Evolutionary conservation across 2,888 invertebrate genomes (phyloP).

Genomic region (Temnothorax rugatulus): DNA sequence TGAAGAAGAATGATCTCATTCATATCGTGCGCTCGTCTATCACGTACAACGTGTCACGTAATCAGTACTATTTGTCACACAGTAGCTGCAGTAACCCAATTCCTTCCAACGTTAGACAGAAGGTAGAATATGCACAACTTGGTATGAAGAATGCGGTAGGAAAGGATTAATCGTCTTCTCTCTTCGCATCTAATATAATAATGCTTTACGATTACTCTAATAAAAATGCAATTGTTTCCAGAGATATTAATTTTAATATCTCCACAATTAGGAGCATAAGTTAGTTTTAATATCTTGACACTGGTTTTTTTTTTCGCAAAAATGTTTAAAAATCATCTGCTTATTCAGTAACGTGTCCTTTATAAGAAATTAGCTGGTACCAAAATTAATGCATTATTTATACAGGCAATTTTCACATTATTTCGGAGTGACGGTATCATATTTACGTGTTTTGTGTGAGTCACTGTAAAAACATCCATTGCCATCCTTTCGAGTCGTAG

Average conservation of each 20-base stretch:
- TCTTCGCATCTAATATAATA: not conserved
- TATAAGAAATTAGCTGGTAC: too few species aligned
- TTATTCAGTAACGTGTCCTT: too few species aligned
- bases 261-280: not conserved
- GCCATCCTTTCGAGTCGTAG: too few species aligned
- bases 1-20: constrained; percentile 18
- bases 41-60: constrained; percentile 6
- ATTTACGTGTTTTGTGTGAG: too few species aligned
- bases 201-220: not conserved
- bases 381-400: too few species aligned
- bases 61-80: not conserved
- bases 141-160: too few species aligned
- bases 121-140: not conserved
- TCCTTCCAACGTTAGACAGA: not conserved
- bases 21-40: not conserved
- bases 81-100: constrained; percentile 16
- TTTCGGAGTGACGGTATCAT: too few species aligned
- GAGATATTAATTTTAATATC: not conserved
- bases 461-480: too few species aligned
- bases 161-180: not conserved
- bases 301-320: too few species aligned
- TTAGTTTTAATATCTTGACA: not conserved
- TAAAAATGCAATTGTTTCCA: not conserved
- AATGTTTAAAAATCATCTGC: too few species aligned
- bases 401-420: too few species aligned